Base-by-base conservation (phyloP, 1,140 invertebrate species). In the Lithobius niger region DNA sequence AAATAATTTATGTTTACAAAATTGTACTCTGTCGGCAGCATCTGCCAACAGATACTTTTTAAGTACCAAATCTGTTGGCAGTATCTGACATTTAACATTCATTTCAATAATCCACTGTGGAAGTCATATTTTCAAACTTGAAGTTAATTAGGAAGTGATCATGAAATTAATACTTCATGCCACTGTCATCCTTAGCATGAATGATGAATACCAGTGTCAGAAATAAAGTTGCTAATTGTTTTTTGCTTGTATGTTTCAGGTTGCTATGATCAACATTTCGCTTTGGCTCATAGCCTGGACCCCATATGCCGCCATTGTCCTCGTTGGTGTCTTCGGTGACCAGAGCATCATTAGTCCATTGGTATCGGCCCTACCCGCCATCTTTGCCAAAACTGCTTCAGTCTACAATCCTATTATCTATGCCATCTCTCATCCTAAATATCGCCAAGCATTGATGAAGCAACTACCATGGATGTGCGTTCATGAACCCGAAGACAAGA, bases 251-350 rank as follows among this genome's bases (percentile, higher is more conserved):
- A 49, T 62, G 45, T 60, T 48, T 49, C 54, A 84, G 43, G 43
- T 45, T 3, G 84, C 86, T 27, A 70, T 89, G 61, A 84, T 82
- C 69, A 89, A 86, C 40, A 85, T 90, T 52, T 76, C 80, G 0
- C 67, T 88, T 54, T 91, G 84, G 83, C 82, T 89, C 68, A 76
- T 87, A 71, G 43, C 86, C 2, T 88, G 84, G 84, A 86, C 84
- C 16, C 84, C 84, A n/a, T 87, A 88, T 44, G 58, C 60, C 18
- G 57, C 64, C 1, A 56, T 73, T 18, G 65, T 67, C 27, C 57
- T 70, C 43, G 65, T 69, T 57, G 73, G 65, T 3, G 62, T 72
- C 51, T 68, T 69, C 57, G 64, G 61, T n/a, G 57, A 62, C 55
- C 45, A 57, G 22, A 54, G 28, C 1, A 52, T 51, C 19, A 79